Evolutionary conservation across 2,113 vertebrate species (phyloP), one percentile per base, ranked within the genome.

Genomic region (Struthio camelus): DNA sequence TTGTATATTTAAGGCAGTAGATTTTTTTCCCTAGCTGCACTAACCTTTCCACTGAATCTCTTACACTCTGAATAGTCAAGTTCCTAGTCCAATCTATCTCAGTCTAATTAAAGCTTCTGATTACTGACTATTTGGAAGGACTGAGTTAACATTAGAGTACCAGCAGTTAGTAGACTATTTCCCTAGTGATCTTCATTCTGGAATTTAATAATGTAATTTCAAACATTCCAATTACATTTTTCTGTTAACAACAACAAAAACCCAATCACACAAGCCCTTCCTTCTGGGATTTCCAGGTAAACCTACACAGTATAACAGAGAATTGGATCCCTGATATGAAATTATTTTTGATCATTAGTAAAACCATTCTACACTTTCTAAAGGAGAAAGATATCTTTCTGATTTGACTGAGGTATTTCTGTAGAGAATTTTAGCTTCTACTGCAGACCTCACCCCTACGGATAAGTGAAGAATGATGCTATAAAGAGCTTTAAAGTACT

Each of bases 101-200:
- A 67, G 81, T 78, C 79, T 94, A 95, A 94, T 97, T 94, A 82
- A 89, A 85, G 93, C 14, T 80, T 73, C 89, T 95, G 93, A 93
- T 91, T 95, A 70, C 85, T 89, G 93, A 96, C 95, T 97, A 95
- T 95, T 96, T 94, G 87, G 70, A 92, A 91, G 67, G 66, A 92
- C 40, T 66, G 87, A 89, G 34, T 90, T 96, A 94, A 73, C 89
- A 94, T 80, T 73, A 94, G 30, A 87, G 8, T 85, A 86, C 89
- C 81, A 96, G 87, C 59, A 93, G 91, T 66, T 91, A 81, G 65
- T 91, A 81, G 65, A 94, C 94, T 96, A 96, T 95, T 95, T 95
- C 90, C 86, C 42, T 77, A 24, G 78, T 80, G 92, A 85, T 93
- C 73, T 87, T 94, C 69, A 89, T 92, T 95, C 80, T 92, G 65